Conservation (phyloP, 1,140 invertebrate genomes). For the Stegodyphus mimosarum region DNA sequence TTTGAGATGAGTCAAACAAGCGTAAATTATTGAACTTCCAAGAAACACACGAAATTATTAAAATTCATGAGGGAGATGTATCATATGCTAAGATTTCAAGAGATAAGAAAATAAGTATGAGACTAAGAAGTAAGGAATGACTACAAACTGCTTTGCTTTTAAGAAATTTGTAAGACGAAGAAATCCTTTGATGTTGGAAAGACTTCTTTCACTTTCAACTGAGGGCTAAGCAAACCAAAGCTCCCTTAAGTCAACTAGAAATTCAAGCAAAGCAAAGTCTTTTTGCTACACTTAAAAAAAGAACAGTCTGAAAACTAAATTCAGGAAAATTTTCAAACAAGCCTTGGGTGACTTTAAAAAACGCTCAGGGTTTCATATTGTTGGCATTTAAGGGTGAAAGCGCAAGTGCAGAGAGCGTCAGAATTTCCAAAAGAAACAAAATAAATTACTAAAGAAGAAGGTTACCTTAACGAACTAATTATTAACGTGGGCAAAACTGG, state of each 20-base stretch:
- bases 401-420: not conserved
- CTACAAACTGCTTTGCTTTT: too few species aligned
- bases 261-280: not conserved
- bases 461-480: not conserved
- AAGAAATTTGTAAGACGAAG: too few species aligned
- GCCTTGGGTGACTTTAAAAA: not conserved
- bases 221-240: not conserved
- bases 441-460: conserved; percentile 1
- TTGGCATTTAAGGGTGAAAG: not conserved
- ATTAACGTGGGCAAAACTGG: not conserved
- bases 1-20: too few species aligned
- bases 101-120: too few species aligned
- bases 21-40: too few species aligned
- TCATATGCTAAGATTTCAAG: too few species aligned
- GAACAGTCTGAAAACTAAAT: not conserved
- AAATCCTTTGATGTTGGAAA: not conserved
- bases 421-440: not conserved
- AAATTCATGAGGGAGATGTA: too few species aligned
- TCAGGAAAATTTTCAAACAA: not conserved
- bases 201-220: not conserved
- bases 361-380: not conserved
- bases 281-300: not conserved
- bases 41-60: too few species aligned
- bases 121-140: too few species aligned
- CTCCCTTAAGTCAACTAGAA: not conserved